Base-by-base conservation (phyloP, 2,113 vertebrate species). In the Eonycteris spelaea region DNA sequence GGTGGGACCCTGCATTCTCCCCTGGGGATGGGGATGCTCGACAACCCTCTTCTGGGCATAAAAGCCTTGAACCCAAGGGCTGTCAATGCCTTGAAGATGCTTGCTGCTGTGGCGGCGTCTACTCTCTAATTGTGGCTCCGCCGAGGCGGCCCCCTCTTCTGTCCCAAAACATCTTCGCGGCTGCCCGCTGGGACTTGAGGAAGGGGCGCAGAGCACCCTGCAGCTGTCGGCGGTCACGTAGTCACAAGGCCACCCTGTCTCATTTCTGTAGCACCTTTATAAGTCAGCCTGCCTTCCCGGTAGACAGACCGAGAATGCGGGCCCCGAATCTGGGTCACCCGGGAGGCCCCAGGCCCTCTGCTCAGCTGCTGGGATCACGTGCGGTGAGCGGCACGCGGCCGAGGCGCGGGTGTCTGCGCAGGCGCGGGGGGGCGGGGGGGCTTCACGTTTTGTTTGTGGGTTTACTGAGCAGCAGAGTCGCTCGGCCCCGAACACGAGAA, bases 361-460 rank as follows among this genome's bases (percentile, higher is more conserved):
- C 61, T 21, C 3, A 0, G 16, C 59, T 3, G 3, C 65, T 43
- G 9, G 1, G 35, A n/a, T 28, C 51, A 48, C 3, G 55, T 55
- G 3, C 10, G 1, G 48, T 2, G 15, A 48, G 9, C 53, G 11
- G 51, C 1, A 0, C 0, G 4, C 22, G 53, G 43, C 16, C 1
- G 15, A 65, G n/a, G 61, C 2, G 0, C 3, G 0, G 35, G 7
- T 6, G 10, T 38, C 77, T 40, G 11, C 1, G 6, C 43, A 9
- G 73, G 16, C 0, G 8, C 0, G 0, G 40, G 40, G 40, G 40
- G 30, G 38, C 43, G 1, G 16, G 80, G 80, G 13, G 38, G 1
- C 48, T 21, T n/a, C 0, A 15, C 16, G 6, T 5, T 15, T 59
- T 24, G 1, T 3, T 24, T 19, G 43, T 51, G 78, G 74, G 26